Evolutionary conservation across 2,888 invertebrate species (phyloP), one percentile per base, ranked within the genome.

Genomic region (Eupithecia subumbrata): DNA sequence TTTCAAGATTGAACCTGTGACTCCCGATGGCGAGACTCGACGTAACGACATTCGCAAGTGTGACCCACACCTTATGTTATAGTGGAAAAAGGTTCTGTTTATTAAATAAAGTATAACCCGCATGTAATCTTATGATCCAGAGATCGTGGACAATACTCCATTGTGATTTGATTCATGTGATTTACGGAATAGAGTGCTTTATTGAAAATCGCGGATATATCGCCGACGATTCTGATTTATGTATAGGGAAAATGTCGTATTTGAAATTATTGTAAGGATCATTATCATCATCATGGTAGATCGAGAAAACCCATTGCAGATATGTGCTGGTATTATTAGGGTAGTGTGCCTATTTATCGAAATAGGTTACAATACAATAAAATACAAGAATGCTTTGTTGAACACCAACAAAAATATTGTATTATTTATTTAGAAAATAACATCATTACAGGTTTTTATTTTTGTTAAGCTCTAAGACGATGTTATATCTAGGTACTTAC

Each of bases 151-250:
- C 52, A 70, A 66, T 56, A 68, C 16, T 9, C 48, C 18, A 52
- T 74, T 74, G 70, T 70, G 40, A 48, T 70, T 25, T 43, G 66
- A 74, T 70, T 74, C 66, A 74, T 68, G 56, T 71, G 69, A 43
- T 43, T 43, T 43, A 45, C 5, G 18, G 37, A 37, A 67, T 67
- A 40, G 64, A 67, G 37, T 67, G 66, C 66, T 68, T 43, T 67
- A n/a, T 67, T 22, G 43, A 16, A 43, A 68, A 52, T 34, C 30
- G 45, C 12, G 37, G 52, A 34, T 40, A 68, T 68, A 60, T 60
- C 60, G 60, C 12, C 18, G 34, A 18, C 16, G 8, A 64, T 64
- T 64, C 22, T 64, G 64, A 64, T 34, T 64, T 34, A 64, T 64
- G 18, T 30, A 34, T 64, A 60, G 60, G 25, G 25, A 60, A 25